Base-by-base conservation (phyloP, 23 tunicate species). In the Halocynthia aurantium region DNA sequence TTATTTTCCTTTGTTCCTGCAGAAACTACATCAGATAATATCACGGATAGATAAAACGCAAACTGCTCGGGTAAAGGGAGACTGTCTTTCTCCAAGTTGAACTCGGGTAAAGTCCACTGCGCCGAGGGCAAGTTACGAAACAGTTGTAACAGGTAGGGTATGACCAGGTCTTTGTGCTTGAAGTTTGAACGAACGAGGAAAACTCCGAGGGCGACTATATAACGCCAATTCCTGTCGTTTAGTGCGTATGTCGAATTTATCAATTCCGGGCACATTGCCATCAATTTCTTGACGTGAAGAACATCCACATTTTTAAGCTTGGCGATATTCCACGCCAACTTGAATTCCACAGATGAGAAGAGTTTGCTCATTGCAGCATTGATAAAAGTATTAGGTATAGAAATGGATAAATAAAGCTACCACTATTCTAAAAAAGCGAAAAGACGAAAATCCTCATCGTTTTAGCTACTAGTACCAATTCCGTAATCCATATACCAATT, bases 111-210 rank as follows among this genome's bases (percentile, higher is more conserved):
- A 10, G 62, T 50, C 97, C 97, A 90, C 22, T 77, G 63, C 6
- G 90, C 90, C 8, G 86, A 77, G 50, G 97, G 97, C 6, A 85
- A 72, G 52, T 71, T 76, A 22, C 64, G 72, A 69, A 90, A 62
- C 50, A 90, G 73, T 8, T 85, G 77, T 61, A 84, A 66, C 50
- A 90, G 56, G 77, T 84, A 85, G 54, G 88, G 89, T 52, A 89
- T 40, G 40, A 89, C 58, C 17, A 76, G 18, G 10, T 78, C 79
- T 18, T 84, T 87, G 53, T 80, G 80, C 95, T 88, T 53, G 50
- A 82, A 81, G 12, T 81, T 71, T 6, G 97, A 85, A 22, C 85
- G 84, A 51, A 91, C 54, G 6, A 91, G 58, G 66, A 80, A 91
- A 10, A 91, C 71, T 8, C 90, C 89, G 44, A 81, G 9, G 7